A percentile compares a stretch with the other conserved stretches of the same genome.
Evolutionary conservation across 2,888 invertebrate species (phyloP).

Genomic region (Drosophila phalerata): DNA sequence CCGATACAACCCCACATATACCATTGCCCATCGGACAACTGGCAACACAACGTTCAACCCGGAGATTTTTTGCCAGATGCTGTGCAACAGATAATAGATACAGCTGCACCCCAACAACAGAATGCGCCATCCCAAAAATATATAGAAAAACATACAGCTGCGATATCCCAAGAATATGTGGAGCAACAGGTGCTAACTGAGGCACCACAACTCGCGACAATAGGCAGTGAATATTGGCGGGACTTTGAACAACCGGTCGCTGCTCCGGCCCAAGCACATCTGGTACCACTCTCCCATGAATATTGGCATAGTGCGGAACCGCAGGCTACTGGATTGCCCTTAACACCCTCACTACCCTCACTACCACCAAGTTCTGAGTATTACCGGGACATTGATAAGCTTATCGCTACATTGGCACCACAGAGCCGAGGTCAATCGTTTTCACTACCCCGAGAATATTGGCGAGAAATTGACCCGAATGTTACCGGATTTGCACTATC

Average conservation of each 20-base stretch:
- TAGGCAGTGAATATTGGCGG: not conserved
- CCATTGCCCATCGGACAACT: not conserved
- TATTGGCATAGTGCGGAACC: not conserved
- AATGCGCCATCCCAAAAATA: not conserved
- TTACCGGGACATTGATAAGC: not conserved
- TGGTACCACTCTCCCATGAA: not conserved
- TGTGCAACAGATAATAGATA: not conserved
- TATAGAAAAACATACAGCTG: not conserved
- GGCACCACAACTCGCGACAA: not conserved
- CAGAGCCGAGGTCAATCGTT: not conserved
- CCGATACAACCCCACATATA: not conserved
- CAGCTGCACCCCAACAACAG: not conserved
- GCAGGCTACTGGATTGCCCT: not conserved
- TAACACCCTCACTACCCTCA: not conserved
- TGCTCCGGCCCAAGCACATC: not conserved
- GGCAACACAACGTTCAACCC: not conserved
- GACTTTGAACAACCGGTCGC: not conserved
- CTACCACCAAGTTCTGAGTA: not conserved
- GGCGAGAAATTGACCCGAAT: conserved; percentile 10
- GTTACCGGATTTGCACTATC: not conserved
- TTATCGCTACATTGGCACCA: not conserved
- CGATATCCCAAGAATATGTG: not conserved
- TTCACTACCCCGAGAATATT: not conserved
- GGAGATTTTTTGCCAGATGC: not conserved
- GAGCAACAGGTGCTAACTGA: not conserved